Evolutionary conservation across 2,888 invertebrate genomes (phyloP).

Genomic region (Epinotia brunnichana): DNA sequence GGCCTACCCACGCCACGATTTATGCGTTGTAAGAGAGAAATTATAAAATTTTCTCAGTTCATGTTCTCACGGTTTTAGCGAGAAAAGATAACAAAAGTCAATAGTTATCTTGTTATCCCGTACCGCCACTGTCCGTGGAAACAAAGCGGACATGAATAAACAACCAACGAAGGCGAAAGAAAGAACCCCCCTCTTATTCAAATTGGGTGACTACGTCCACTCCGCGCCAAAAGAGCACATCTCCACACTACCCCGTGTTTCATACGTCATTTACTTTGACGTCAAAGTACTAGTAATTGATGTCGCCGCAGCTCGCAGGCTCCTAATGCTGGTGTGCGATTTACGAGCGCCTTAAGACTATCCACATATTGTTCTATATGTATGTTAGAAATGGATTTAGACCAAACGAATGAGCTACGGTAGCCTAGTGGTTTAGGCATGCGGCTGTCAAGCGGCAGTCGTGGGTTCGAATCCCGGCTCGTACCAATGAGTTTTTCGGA

Average conservation of each 20-base stretch:
- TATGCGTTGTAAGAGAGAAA: too few relatives aligned
- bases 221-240: not conserved
- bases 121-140: not conserved
- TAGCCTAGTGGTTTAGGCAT: too few relatives aligned
- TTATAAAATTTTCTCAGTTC: too few relatives aligned
- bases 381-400: conserved; percentile 1
- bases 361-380: conserved; percentile 16
- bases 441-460: too few relatives aligned
- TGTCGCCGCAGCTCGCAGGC: conserved; percentile 15
- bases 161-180: conserved; percentile 23
- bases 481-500: too few relatives aligned
- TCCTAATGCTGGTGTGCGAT: conserved; percentile 25
- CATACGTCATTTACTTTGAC: not conserved
- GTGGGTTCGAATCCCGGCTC: too few relatives aligned
- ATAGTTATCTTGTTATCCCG: not conserved
- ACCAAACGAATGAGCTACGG: not conserved
- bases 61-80: too few relatives aligned
- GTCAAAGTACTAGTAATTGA: conserved; percentile 14
- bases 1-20: too few relatives aligned
- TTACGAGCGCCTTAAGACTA: conserved; percentile 12
- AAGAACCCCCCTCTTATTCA: conserved; percentile 33
- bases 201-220: conserved; percentile 15
- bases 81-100: too few relatives aligned
- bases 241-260: not conserved
- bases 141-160: conserved; percentile 23